These are phyloP conservation scores for Morelia viridis DNA, from an alignment of 2,797 vertebrate species.

Conservation along the genomic window DNA sequence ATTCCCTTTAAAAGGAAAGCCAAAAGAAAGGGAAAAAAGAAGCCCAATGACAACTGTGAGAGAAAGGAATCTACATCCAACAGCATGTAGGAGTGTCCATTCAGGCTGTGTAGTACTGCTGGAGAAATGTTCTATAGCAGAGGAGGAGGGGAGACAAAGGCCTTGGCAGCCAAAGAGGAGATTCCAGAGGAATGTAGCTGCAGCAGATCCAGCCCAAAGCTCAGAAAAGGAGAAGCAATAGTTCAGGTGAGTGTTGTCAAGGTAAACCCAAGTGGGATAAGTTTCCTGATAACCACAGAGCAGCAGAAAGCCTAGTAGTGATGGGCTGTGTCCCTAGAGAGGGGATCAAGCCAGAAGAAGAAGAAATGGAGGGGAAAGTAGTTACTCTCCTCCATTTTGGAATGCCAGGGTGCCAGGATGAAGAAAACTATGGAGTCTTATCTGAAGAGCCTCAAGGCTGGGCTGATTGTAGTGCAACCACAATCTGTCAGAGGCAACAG, in stretches of 20 bases:
- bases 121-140: not conserved
- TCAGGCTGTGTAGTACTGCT: not conserved
- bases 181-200: not conserved
- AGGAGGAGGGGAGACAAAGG: not conserved
- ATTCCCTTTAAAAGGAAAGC: not conserved
- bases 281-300: not conserved
- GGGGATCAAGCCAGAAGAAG: not conserved
- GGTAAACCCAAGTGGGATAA: not conserved
- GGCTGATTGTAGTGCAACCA: not conserved
- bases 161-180: not conserved
- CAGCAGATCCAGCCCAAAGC: not conserved
- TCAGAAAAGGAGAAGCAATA: not conserved
- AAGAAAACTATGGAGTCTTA: not conserved
- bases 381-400: not conserved
- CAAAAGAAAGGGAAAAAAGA: not conserved
- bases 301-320: not conserved
- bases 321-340: not conserved
- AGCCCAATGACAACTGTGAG: not conserved
- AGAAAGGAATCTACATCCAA: not conserved
- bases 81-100: not conserved
- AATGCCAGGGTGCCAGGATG: not conserved
- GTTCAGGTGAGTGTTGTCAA: not conserved
- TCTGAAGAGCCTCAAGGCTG: not conserved
- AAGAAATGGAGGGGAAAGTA: not conserved
- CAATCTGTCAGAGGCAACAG: not conserved